Evolutionary conservation across 1,140 invertebrate genomes (phyloP), one percentile per base, ranked within the genome.

Genomic region (Hirudo medicinalis): DNA sequence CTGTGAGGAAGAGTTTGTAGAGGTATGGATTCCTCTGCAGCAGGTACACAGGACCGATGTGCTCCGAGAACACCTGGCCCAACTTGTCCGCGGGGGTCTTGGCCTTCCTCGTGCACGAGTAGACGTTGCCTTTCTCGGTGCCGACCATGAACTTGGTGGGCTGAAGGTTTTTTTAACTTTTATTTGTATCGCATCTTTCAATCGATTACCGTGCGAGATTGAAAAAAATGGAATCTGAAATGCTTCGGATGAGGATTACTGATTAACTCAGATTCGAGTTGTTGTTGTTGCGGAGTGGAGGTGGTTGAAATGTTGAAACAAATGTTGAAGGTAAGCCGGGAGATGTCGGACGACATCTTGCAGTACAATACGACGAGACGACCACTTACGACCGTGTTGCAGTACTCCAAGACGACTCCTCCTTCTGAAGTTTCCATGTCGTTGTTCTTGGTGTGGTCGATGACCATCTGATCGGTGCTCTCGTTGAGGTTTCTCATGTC

Each of bases 21-120:
- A 92, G 92, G 11, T 88, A 89, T 19, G 91, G 90, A 84, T 95
- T 94, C 75, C 91, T 85, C 76, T 91, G 88, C 3, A 94, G 82
- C 40, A 89, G 85, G 75, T 91, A 88, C 0, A 95, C 89, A 8
- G 92, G 91, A 0, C 92, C 91, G 72, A 89, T 84, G 76, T 94
- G 91, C 43, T 53, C 88, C 75, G 87, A 86, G 78, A 90, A 94
- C 82, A 87, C 85, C n/a, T 78, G 77, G 20, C 79, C 81, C 72
- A 92, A 87, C 80, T 91, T 91, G 79, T 92, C 91, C 60, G 86
- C 82, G 9, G 89, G 86, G 5, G 88, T 89, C 84, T 92, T 92
- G 2, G 89, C 90, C 80, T 88, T 88, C 68, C 90, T 85, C 79
- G 92, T 92, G 73, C 90, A 90, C 19, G 87, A 88, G 74, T 92